Conservation (phyloP, 2,113 vertebrate genomes). For the Scatophagus argus region DNA sequence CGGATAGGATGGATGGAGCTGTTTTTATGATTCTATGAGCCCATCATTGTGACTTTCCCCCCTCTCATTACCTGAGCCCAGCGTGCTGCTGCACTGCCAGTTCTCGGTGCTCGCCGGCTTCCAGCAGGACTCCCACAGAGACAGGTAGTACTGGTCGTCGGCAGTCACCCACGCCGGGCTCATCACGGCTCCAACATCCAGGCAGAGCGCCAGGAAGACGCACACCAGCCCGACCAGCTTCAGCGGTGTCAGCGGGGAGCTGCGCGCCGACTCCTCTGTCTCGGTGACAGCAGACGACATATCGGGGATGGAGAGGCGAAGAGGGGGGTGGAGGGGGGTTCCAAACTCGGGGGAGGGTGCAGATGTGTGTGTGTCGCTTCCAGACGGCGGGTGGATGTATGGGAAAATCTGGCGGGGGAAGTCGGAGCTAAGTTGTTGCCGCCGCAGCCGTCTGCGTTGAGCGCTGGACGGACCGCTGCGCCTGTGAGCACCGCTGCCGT, state of each 20-base stretch:
- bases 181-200: conserved; percentile 95
- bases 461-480: conserved; percentile 62
- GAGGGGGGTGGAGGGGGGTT: neutral
- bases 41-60: neutral
- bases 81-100: conserved; percentile 94
- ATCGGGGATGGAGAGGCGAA: conserved; percentile 23
- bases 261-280: conserved; percentile 92
- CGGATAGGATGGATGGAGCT: neutral
- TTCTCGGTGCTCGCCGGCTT: conserved; percentile 87
- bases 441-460: conserved; percentile 46
- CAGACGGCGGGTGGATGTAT: neutral
- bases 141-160: conserved; percentile 95
- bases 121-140: conserved; percentile 97
- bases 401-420: neutral
- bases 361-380: neutral
- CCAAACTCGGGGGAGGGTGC: neutral
- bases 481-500: conserved; percentile 53
- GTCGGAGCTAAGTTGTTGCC: neutral
- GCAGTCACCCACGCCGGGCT: conserved; percentile 98
- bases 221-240: conserved; percentile 96
- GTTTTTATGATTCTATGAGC: neutral
- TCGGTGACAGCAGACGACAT: conserved; percentile 93
- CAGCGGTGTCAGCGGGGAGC: conserved; percentile 93
- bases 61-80: conserved; percentile 89
- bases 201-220: conserved; percentile 94